Base-by-base conservation (phyloP, 2,888 invertebrate genomes). In the Sesamia inferens region DNA sequence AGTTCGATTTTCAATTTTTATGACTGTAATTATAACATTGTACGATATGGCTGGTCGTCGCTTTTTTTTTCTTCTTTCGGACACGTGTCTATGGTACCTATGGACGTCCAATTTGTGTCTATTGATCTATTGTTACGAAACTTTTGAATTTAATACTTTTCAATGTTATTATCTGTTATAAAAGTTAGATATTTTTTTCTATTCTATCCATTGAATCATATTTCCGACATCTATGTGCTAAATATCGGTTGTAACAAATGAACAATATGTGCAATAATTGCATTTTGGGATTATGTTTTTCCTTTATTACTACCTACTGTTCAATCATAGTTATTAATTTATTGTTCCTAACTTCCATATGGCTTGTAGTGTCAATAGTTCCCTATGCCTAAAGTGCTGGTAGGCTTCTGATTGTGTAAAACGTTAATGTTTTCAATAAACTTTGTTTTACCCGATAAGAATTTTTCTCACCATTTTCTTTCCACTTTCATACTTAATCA, bases 41-140 rank as follows among this genome's bases (percentile, higher is more conserved):
- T 78, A 68, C 48, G 39, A 78, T 85, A 85, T 83, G 64, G 71
- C 87, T 83, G 87, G 88, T 84, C 88, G 87, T 89, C 89, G 88
- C 74, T 87, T 89, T 91, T n/a, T 92, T 91, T 91, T 89, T 82
- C 59, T 82, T 82, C 79, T 84, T 90, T 89, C 83, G 90, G 90
- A 94, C 95, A 94, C 93, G 93, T 94, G 94, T 94, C 93, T 93
- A 93, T 92, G 92, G 92, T 93, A 93, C 94, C 93, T 93, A 93
- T 92, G 92, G 92, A 83, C 88, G 88, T 94, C 88, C 93, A 94
- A 95, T 95, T 95, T 95, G 95, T 93, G 93, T 87, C 92, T 90
- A 93, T 95, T 94, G 92, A 93, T 90, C 82, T 86, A 90, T 93
- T 93, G 92, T 93, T 87, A 76, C 71, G 71, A 83, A 87, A 88